Evolutionary conservation across 2,888 invertebrate genomes (phyloP).

Genomic region (Andrena bicolor): DNA sequence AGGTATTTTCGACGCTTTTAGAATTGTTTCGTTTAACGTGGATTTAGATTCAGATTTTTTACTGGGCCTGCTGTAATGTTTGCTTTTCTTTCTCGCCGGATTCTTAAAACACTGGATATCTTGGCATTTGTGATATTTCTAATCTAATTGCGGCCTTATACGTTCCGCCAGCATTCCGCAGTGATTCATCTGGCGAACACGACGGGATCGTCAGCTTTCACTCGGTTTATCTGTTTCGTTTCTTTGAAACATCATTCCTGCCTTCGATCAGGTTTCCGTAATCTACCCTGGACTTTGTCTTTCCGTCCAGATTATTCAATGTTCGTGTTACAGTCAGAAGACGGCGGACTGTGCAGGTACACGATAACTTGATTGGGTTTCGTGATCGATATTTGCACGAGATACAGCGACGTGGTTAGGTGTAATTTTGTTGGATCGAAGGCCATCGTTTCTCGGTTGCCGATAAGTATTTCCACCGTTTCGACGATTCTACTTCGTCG

Average conservation of each 20-base stretch:
- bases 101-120: neutral
- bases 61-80: too few relatives aligned
- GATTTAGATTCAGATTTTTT: too few relatives aligned
- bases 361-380: conserved; percentile 19
- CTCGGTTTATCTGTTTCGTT: neutral
- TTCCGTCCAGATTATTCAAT: neutral
- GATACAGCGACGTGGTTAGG: neutral
- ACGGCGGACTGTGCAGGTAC: neutral
- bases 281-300: neutral
- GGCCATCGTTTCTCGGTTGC: conserved; percentile 18
- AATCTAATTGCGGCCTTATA: neutral
- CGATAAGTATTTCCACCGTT: conserved; percentile 38
- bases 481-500: conserved; percentile 34
- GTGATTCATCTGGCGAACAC: neutral
- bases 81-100: too few relatives aligned
- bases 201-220: neutral
- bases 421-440: conserved; percentile 31
- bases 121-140: too few relatives aligned
- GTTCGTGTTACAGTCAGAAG: neutral
- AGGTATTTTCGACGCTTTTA: neutral
- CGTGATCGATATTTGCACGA: conserved; percentile 20
- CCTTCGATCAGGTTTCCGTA: neutral
- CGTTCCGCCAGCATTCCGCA: neutral
- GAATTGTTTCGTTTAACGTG: neutral
- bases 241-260: neutral